Percentiles rank a stretch among this genome's conserved stretches.
phyloP scores from a whole-genome alignment of 2,888 invertebrate species.

The Ganaspis brasiliensis region DNA sequence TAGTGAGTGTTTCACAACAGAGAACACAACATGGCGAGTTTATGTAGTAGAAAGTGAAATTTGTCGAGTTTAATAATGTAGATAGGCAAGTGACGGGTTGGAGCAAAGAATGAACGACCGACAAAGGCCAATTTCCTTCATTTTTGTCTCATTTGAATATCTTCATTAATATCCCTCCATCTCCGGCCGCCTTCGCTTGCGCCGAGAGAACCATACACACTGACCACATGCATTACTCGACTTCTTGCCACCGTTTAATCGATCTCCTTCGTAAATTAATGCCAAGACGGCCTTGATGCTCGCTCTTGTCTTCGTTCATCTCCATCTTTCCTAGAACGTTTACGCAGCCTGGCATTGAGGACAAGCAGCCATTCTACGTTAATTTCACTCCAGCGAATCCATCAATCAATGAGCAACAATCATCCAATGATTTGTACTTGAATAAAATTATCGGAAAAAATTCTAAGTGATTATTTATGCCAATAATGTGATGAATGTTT shows the following conservation, averaged over 20 bases:
- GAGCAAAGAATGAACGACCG: too few relatives aligned
- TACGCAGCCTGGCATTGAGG: constrained; percentile 6
- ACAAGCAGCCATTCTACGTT: neutral
- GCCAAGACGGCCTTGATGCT: constrained; percentile 17
- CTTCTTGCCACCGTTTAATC: constrained; percentile 77
- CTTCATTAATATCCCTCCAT: constrained; percentile 77
- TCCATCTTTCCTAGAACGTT: neutral
- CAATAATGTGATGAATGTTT: neutral
- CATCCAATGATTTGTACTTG: neutral
- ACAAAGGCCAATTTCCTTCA: constrained; percentile 80
- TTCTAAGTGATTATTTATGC: neutral
- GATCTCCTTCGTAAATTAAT: constrained; percentile 73
- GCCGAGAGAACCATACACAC: constrained; percentile 54
- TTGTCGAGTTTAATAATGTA: too few relatives aligned
- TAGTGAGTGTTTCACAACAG: too few relatives aligned
- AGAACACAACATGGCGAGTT: too few relatives aligned
- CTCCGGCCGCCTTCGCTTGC: constrained; percentile 47
- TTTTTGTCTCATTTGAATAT: constrained; percentile 79
- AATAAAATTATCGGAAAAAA: neutral
- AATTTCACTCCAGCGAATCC: constrained; percentile 11
- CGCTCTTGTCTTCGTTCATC: constrained; percentile 27
- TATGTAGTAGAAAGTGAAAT: too few relatives aligned
- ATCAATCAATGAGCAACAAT: constrained; percentile 1
- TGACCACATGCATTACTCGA: constrained; percentile 73
- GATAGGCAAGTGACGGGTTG: too few relatives aligned